Base-by-base conservation (phyloP, 2,888 invertebrate genomes). In the Melinaea menophilus region DNA sequence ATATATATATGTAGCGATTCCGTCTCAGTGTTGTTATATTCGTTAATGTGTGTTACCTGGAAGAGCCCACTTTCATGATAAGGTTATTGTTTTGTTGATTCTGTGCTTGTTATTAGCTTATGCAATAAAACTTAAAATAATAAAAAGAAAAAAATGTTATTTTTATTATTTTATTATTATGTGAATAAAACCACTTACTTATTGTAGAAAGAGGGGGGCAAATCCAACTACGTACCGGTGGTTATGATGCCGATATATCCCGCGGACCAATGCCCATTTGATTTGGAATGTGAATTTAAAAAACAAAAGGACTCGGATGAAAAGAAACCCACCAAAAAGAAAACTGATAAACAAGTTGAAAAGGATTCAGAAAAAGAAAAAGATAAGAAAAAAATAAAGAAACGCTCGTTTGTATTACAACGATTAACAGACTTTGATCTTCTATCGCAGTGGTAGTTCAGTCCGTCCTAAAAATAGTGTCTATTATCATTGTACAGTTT, bases 211-310 rank as follows among this genome's bases (percentile, higher is more conserved):
- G 71, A 72, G 2, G 76, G 76, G 12, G 72, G 72, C 0, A 75
- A 77, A 48, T 79, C 83, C 0, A 81, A 82, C 33, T 88, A 83
- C 57, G 81, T 89, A 2, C 89, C 89, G 2, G 80, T 90, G 0
- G 84, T 90, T 47, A 84, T 90, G 86, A 88, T 90, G 88, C 89
- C 89, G 1, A 80, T 90, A 60, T 81, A 80, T 59, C 70, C 86
- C 3, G 81, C 86, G 2, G 84, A 87, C 48, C 71, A 86, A 58
- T 89, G 88, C 54, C 88, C 88, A 2, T 87, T 89, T 61, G 86
- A 88, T 67, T 80, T 89, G 75, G 79, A 86, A 4, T 84, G 84
- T 70, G 85, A 86, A 74, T 66, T 80, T 3, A 72, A 83, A 67
- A 86, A 84, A 75, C 78, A 79, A 2, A 79, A 80, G 61, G 79